Percentiles rank a stretch among this genome's conserved stretches.
These are phyloP conservation scores for Hetaerina americana DNA, from an alignment of 1,140 invertebrate genomes.

Conservation along the genomic window DNA sequence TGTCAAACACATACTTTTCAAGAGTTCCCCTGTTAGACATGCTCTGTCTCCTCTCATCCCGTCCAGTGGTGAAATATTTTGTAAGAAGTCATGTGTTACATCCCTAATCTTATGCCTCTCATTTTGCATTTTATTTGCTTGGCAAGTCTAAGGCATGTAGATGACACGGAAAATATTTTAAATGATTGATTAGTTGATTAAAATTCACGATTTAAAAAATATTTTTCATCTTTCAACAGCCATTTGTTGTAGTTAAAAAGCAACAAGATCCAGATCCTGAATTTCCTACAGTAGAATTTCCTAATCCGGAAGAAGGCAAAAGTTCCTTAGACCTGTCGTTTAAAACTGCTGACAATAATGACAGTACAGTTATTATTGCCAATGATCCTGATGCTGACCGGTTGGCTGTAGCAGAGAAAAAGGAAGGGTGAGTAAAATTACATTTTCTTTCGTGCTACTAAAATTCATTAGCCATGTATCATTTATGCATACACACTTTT, in stretches of 20 bases:
- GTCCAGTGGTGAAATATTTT: no score
- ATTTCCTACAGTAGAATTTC: slow-evolving; percentile 93
- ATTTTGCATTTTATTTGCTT: no score
- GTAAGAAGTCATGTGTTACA: no score
- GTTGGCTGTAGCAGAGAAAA: slow-evolving; percentile 78
- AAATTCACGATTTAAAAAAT: not conserved
- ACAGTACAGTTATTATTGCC: slow-evolving; percentile 69
- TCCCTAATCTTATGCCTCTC: no score
- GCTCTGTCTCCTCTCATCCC: no score
- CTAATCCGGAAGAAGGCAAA: slow-evolving; percentile 95
- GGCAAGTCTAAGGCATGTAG: no score
- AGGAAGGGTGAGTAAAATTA: slow-evolving; percentile 29
- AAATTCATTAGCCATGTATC: no score
- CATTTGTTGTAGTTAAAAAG: slow-evolving; percentile 63
- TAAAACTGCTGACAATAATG: slow-evolving; percentile 59
- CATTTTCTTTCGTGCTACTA: slow-evolving; percentile 12
- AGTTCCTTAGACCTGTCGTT: slow-evolving; percentile 78
- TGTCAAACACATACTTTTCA: no score
- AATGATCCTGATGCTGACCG: slow-evolving; percentile 99
- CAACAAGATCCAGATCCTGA: slow-evolving; percentile 88
- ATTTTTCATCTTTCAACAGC: slow-evolving; percentile 26
- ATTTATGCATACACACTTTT: no score
- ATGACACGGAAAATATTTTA: no score
- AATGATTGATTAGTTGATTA: not conserved
- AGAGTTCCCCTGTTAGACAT: no score